These are phyloP conservation scores for Pipa parva DNA, from an alignment of 2,113 vertebrate genomes.

Conservation along the genomic window DNA sequence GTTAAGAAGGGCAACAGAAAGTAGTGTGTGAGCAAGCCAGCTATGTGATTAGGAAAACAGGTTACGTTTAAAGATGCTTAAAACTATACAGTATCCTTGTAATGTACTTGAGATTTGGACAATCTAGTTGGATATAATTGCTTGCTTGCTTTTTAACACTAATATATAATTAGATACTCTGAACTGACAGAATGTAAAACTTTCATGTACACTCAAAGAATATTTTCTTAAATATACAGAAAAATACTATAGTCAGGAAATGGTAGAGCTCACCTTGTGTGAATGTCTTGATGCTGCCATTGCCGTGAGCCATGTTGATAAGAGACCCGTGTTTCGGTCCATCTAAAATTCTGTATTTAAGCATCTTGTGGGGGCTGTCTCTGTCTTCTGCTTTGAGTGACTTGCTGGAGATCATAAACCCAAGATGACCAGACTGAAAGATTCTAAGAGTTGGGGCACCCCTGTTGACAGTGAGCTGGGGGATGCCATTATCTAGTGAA, in stretches of 20 bases:
- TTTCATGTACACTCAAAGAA: too few relatives aligned
- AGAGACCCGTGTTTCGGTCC: conserved; percentile 67
- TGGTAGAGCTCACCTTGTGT: conserved; percentile 70
- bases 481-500: conserved; percentile 46
- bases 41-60: too few relatives aligned
- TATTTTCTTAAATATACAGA: too few relatives aligned
- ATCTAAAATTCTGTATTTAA: conserved; percentile 68
- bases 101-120: too few relatives aligned
- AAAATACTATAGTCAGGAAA: too few relatives aligned
- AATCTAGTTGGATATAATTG: too few relatives aligned
- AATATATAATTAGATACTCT: too few relatives aligned
- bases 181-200: too few relatives aligned
- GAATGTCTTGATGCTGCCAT: conserved; percentile 63
- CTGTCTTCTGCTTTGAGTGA: conserved; percentile 51
- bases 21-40: neutral
- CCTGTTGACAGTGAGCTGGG: conserved; percentile 53
- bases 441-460: conserved; percentile 45
- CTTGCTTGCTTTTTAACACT: too few relatives aligned
- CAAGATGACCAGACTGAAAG: conserved; percentile 49
- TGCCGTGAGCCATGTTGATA: conserved; percentile 61
- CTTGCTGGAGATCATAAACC: conserved; percentile 57
- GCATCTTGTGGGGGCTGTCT: conserved; percentile 53
- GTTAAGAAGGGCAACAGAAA: conserved; percentile 20
- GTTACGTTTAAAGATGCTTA: too few relatives aligned
- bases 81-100: too few relatives aligned